Base-by-base conservation (phyloP, 1,140 invertebrate genomes). In the Sarcophaga peregrina region DNA sequence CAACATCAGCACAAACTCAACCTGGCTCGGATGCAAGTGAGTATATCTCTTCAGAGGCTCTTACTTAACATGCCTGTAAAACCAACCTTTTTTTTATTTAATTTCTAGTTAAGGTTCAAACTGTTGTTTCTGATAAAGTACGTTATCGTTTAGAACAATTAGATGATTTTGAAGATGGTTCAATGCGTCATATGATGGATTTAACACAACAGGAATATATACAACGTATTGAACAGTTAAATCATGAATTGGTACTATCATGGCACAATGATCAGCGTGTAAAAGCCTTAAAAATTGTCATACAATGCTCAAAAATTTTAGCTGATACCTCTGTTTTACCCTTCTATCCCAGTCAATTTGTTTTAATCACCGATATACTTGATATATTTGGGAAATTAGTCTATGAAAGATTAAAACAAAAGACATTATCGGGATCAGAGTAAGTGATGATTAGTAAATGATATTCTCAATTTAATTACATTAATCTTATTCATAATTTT, bases 261-360 rank as follows among this genome's bases (percentile, higher is more conserved):
- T 99, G 98, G 98, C 94, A 97, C 86, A 93, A 94, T 50, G 97
- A 99, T 91, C 97, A 98, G 89, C 93, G 97, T 86, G 98, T 99
- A 0, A 98, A 97, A 93, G 95, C 98, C 8, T 93, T 99, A 5
- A 99, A 99, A 93, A 99, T 99, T 89, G 96, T 95, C 7, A 98
- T 99, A 85, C 97, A 99, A 93, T 98, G 97, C 92, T 96, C 97
- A 25, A 98, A 99, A 92, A 91, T 99, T 85, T 91, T 99, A 45
- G 94, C 95, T 8, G 97, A 98, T 88, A 96, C 95, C 15, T 95
- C 94, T 84, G 97, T 96, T 0, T 94, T 98, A 86, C 95, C 95
- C 86, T 99, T 99, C 92, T 99, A 99, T 93, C 98, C 98, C 0
- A 98, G 97, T 91, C 99, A 99, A 93, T 99, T 98, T 94, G 96